Base-by-base conservation (phyloP, 1,140 invertebrate species). In the Acromyrmex heyeri region DNA sequence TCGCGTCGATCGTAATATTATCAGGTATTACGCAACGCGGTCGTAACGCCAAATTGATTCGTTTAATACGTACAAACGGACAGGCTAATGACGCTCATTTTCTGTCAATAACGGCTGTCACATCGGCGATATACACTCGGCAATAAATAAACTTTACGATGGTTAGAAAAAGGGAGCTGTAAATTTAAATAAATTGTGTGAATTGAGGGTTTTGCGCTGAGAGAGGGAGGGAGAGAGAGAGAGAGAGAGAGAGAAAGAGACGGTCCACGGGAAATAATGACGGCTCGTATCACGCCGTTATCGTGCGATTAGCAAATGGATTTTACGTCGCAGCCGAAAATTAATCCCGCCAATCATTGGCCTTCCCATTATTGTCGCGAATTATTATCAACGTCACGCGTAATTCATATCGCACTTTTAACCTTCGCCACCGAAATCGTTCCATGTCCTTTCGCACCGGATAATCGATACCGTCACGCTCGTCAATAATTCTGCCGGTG, bases 111-210 rank as follows among this genome's bases (percentile, higher is more conserved):
- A 73, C 24, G 48, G 44, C n/a, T 27, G 55, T 82, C 67, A 24
- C 21, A 34, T 27, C 53, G 55, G 24, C 38, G 38, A 75, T 75
- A 75, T 59, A 69, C 48, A 44, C 38, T 38, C 27, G 24, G 53
- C 69, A 18, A 83, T 75, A 83, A 62, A 73, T 61, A 30, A 61
- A 44, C 50, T 81, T 81, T 70, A 62, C 55, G 55, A 62, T 16
- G 48, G 38, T 14, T 44, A 18, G 12, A 50, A 59, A 83, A 62
- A 75, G 79, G 55, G 38, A 44, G 44, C 69, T 61, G 38, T 75
- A 75, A 75, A 83, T 83, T 83, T 75, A 83, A 75, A 73, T 75
- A 75, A 83, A 73, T 69, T 72, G 79, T 38, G 44, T 12, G 55
- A 30, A 50, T 61, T 21, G 79, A 73, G 12, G 65, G 38, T 77